Base-by-base conservation (phyloP, 2,113 vertebrate genomes). In the Ictalurus punctatus region DNA sequence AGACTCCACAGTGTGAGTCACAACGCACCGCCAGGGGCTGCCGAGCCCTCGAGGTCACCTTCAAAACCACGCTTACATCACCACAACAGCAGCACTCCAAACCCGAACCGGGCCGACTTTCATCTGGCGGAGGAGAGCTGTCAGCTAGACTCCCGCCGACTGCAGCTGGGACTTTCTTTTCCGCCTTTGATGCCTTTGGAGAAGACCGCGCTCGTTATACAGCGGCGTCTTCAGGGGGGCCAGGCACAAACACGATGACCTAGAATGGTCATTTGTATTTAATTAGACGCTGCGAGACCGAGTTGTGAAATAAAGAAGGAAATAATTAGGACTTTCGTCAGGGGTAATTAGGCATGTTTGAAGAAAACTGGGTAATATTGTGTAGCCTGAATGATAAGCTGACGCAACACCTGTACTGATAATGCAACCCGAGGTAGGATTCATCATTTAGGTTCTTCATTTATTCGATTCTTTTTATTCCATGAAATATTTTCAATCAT, bases 241-340 rank as follows among this genome's bases (percentile, higher is more conserved):
- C 23, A 30, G 44, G n/a, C 16, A 69, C 44, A 85, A 85, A 52
- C 84, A 71, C n/a, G 0, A 34, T 25, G 52, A 73, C 65, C 44
- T 73, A 85, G 48, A 54, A 56, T 79, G 56, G 40, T 44, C 73
- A 48, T 34, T 52, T 63, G 85, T 86, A 59, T 65, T 61, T 79
- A 86, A 79, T 86, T 48, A 34, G 58, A 86, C 25, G 23, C 71
- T n/a, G 40, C 1, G 58, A 65, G 58, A 17, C 40, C 3, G n/a
- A 63, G 58, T 14, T 48, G 56, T 63, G 14, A 30, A 79, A 21
- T 61, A 65, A 48, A 52, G 73, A 19, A 14, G 16, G 59, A 81
- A 80, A 81, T 78, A 86, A 65, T 65, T 54, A 54, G 76, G 65
- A 56, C 76, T 87, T 87, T 87, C 40, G 27, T 59, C 34, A 30